phyloP scores from a whole-genome alignment of 2,797 vertebrate genomes.

The Sandelia bainsii region DNA sequence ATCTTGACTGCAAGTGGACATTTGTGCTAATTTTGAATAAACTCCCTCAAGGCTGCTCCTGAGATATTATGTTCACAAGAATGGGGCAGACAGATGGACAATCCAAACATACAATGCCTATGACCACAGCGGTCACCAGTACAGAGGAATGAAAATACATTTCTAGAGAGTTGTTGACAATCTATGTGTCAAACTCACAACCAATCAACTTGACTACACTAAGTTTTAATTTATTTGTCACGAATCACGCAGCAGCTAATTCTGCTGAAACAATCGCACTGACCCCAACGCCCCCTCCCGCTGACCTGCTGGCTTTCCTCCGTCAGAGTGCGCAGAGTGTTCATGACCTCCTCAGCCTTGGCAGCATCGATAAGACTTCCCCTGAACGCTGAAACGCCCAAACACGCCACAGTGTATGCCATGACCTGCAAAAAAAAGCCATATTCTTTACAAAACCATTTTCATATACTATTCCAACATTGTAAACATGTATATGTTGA shows the following conservation, averaged over 20 bases:
- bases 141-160: no score
- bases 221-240: no score
- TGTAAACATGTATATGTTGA: neutral
- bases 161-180: no score
- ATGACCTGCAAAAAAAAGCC: conserved; percentile 85
- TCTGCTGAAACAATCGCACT: no score
- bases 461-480: neutral
- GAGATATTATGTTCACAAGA: no score
- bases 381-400: conserved; percentile 89
- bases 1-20: no score
- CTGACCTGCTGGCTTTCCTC: conserved; percentile 95
- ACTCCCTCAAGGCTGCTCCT: no score
- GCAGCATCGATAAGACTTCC: conserved; percentile 86
- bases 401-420: conserved; percentile 91
- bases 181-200: neutral
- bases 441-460: neutral
- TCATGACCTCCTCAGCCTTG: conserved; percentile 91
- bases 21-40: no score
- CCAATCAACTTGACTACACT: neutral
- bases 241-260: no score
- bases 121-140: no score
- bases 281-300: neutral
- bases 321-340: conserved; percentile 83
- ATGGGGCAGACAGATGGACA: no score
- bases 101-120: no score